Evolutionary conservation across 2,113 vertebrate species (phyloP), one percentile per base, ranked within the genome.

Genomic region (Cricetomys ansorgei): DNA sequence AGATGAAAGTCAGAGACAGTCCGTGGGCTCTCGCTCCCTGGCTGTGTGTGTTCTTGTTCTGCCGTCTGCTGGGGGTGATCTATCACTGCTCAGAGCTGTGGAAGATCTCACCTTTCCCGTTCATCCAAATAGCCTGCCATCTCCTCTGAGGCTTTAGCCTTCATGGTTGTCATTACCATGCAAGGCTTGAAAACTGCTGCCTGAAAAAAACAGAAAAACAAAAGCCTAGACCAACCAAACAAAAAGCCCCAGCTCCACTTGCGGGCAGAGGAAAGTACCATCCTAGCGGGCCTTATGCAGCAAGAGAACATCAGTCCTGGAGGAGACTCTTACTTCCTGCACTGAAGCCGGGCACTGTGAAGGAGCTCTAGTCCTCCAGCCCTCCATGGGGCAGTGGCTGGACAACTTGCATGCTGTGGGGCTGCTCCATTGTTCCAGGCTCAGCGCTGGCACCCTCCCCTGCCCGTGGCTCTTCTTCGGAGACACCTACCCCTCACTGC

Each of bases 321-420:
- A 53, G 65, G 92, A 13, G 57, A 34, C 21, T 3, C 88, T 62
- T 89, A 55, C 70, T 7, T 48, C 55, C 72, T 50, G 59, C 2
- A 4, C n/a, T 13, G 21, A 64, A 8, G 34, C 34, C 1, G 0
- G 10, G 45, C 25, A 43, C 7, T 17, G 4, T 2, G 67, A 48
- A 9, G 23, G 12, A 10, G 11, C 16, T 40, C 57, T 6, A 40
- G 57, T 16, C 23, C 8, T 29, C 16, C 65, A 21, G 23, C 19
- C 48, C 77, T 67, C 4, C 2, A 67, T 13, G 23, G 73, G 3
- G 31, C 31, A 64, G 11, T 4, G 19, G 34, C 31, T 72, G 57
- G 34, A n/a, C 70, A 40, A 13, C 37, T 62, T 1, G 0, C 10
- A 29, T 1, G 7, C 59, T 77, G 48, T 10, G 0, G 23, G 50